These are phyloP conservation scores for Pachypsylla venusta DNA, from an alignment of 1,140 invertebrate species.

Conservation along the genomic window DNA sequence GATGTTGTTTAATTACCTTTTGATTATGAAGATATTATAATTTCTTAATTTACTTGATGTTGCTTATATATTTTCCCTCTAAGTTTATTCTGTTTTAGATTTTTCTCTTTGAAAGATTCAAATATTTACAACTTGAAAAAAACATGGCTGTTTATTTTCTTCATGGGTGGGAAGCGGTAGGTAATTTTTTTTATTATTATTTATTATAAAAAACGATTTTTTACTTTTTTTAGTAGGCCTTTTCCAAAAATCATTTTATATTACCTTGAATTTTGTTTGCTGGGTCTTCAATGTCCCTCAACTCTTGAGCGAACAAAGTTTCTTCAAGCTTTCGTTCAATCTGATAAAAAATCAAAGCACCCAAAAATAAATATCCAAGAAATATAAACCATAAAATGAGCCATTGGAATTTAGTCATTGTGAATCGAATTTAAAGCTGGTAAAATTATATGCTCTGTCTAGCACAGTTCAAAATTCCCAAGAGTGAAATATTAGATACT, in stretches of 20 bases:
- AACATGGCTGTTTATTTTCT: background rate
- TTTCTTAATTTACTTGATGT: too few relatives aligned
- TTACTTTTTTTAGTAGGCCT: constrained; percentile 39
- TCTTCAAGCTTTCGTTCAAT: constrained; percentile 53
- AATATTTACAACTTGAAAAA: background rate
- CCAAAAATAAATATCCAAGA: constrained; percentile 54
- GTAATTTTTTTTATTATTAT: background rate
- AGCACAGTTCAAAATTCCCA: too few relatives aligned
- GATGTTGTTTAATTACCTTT: too few relatives aligned
- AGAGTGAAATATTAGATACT: too few relatives aligned
- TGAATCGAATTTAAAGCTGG: background rate
- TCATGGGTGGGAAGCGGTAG: background rate
- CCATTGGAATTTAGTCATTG: constrained; percentile 37
- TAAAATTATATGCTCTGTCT: too few relatives aligned
- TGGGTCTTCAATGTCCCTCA: constrained; percentile 2
- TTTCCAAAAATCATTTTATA: constrained; percentile 45
- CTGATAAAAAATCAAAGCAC: constrained; percentile 59
- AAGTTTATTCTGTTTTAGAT: too few relatives aligned
- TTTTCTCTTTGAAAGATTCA: too few relatives aligned
- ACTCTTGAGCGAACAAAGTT: constrained; percentile 13
- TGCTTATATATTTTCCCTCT: too few relatives aligned
- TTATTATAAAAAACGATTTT: background rate
- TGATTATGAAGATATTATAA: too few relatives aligned
- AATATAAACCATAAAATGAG: constrained; percentile 56
- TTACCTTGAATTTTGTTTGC: constrained; percentile 37